Evolutionary conservation across 2,888 invertebrate genomes (phyloP).

Genomic region (Lochmaea capreae): DNA sequence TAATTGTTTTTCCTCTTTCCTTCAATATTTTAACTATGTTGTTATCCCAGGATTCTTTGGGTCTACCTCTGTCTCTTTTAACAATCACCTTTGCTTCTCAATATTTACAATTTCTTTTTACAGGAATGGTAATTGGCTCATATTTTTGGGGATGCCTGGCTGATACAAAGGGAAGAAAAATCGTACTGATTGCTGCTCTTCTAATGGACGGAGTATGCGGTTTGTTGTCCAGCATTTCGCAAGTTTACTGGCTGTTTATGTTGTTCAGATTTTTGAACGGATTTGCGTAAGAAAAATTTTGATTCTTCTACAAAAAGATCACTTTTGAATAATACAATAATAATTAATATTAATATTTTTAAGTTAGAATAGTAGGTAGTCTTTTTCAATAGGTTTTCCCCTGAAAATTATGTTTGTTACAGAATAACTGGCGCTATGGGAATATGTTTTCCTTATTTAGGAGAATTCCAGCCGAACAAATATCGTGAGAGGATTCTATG

Average conservation of each 20-base stretch:
- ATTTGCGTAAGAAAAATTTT: conserved; percentile 75
- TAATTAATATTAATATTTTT: too few species aligned
- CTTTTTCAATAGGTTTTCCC: too few species aligned
- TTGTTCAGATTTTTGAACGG: conserved; percentile 81
- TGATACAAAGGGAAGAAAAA: conserved; percentile 83
- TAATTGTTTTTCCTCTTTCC: too few species aligned
- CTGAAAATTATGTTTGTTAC: background rate
- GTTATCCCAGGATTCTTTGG: too few species aligned
- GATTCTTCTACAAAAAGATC: background rate
- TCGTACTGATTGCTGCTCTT: conserved; percentile 78
- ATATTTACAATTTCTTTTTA: background rate
- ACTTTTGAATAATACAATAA: too few species aligned
- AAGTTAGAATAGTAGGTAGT: too few species aligned
- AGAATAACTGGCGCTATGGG: conserved; percentile 87
- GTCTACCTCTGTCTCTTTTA: too few species aligned
- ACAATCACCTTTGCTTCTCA: too few species aligned
- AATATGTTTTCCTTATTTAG: conserved; percentile 84
- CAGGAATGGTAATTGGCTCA: conserved; percentile 85
- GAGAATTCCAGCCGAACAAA: conserved; percentile 84
- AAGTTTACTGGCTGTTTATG: conserved; percentile 79
- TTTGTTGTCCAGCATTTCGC: conserved; percentile 78
- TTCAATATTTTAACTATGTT: too few species aligned
- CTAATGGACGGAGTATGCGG: conserved; percentile 81
- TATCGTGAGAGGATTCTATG: conserved; percentile 84
- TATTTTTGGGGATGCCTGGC: conserved; percentile 89